A percentile compares a stretch with the other conserved stretches of the same genome.
These are phyloP conservation scores for Tipula lateralis DNA, from an alignment of 2,888 invertebrate species.

Conservation along the genomic window DNA sequence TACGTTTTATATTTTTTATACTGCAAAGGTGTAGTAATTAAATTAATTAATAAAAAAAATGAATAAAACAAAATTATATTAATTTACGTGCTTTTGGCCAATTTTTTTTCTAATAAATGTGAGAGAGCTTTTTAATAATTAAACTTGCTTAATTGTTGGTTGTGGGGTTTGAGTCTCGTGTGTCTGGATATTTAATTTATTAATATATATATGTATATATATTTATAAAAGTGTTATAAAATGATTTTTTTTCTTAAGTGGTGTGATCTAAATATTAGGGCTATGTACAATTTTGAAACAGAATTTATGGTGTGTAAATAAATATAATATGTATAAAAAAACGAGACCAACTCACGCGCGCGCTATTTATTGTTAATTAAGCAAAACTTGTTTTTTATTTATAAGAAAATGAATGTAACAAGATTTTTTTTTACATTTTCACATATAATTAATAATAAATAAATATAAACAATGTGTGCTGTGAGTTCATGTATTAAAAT, in stretches of 20 bases:
- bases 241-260: too few relatives aligned
- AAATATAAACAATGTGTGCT: not conserved
- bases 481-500: not conserved
- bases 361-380: not conserved
- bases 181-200: not conserved
- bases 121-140: not conserved
- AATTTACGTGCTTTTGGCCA: not conserved
- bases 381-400: not conserved
- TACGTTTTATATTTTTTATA: not conserved
- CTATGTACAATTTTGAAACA: slow-evolving; percentile 1
- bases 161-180: not conserved
- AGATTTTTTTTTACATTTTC: not conserved
- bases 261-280: not conserved
- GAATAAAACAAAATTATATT: not conserved
- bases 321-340: not conserved
- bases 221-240: not conserved
- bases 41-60: not conserved
- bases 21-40: not conserved
- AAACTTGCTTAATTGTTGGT: not conserved
- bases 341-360: not conserved
- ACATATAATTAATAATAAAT: slow-evolving; percentile 24
- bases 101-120: not conserved
- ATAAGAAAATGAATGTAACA: slow-evolving; percentile 24
- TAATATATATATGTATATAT: not conserved
- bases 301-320: not conserved